These are phyloP conservation scores for Andrena bicolor DNA, from an alignment of 2,888 invertebrate species.

Conservation along the genomic window DNA sequence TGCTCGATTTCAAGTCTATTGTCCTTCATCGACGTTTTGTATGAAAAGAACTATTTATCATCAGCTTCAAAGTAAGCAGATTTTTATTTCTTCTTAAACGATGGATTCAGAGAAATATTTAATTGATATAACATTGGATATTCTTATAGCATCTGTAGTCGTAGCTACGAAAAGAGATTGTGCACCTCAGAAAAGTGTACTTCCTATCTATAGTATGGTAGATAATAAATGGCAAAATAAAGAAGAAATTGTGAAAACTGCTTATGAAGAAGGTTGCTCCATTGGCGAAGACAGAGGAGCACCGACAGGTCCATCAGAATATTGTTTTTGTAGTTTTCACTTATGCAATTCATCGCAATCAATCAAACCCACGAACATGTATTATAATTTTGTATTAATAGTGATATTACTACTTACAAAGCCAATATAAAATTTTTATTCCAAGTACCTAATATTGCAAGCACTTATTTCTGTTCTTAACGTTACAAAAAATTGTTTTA, in stretches of 20 bases:
- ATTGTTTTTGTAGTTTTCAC: constrained; percentile 92
- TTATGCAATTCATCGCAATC: constrained; percentile 88
- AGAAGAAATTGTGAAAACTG: constrained; percentile 88
- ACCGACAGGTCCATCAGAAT: constrained; percentile 87
- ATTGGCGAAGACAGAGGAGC: constrained; percentile 88
- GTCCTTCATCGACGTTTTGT: constrained; percentile 94
- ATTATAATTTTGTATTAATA: constrained; percentile 31
- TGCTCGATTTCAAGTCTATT: constrained; percentile 89
- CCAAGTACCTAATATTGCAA: constrained; percentile 31
- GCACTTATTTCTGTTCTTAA: neutral
- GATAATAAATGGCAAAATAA: constrained; percentile 87
- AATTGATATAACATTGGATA: neutral
- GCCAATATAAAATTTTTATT: constrained; percentile 39
- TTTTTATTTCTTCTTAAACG: constrained; percentile 27
- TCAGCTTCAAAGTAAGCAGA: constrained; percentile 88
- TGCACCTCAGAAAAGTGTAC: constrained; percentile 90
- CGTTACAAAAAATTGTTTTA: too few species aligned
- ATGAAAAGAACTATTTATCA: constrained; percentile 88
- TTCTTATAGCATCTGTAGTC: constrained; percentile 86
- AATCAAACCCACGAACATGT: constrained; percentile 78
- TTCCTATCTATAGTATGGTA: constrained; percentile 87
- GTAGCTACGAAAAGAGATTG: constrained; percentile 90
- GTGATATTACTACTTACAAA: constrained; percentile 34
- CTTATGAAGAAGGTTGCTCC: constrained; percentile 90
- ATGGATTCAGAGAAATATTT: neutral